Evolutionary conservation across 2,797 vertebrate genomes (phyloP), one percentile per base, ranked within the genome.

Genomic region (Cryptoprocta ferox): DNA sequence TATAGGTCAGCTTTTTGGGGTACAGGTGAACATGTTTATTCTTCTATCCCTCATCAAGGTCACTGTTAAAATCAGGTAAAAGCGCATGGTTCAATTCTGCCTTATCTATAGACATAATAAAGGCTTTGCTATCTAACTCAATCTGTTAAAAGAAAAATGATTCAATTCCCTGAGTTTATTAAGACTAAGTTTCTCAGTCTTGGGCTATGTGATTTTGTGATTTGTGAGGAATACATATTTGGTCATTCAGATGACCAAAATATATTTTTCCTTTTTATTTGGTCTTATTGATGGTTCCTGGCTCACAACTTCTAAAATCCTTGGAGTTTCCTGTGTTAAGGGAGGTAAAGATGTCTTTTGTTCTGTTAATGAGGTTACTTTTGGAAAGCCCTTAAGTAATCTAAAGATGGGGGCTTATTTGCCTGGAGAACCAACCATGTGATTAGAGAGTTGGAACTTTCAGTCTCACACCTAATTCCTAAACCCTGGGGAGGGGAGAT

Each of bases 21-120:
- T 73, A 73, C 39, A 73, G 13, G 37, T 28, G 37, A 73, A 42
- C 24, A 73, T 42, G 42, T 73, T 73, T 28, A 39, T 42, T 13
- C 24, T 73, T 73, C 37, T 42, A 28, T 42, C 70, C 24, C 24
- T 73, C 37, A 73, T 42, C 13, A 42, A 28, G 24, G 7, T 81
- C 37, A 35, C 56, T 92, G 53, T 89, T 82, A 78, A 73, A 92
- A 89, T 89, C 37, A 84, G 56, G 12, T 90, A 68, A 59, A 79
- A 86, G 39, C 61, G 12, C 9, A 42, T 42, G 37, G 24, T 65
- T n/a, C 56, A 39, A 19, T 68, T 92, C 18, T 87, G 63, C 39
- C 35, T 93, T 83, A n/a, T 59, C 12, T 13, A 18, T 53, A 71
- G 30, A 68, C 79, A 50, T 26, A 81, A 39, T 53, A 39, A 75